Base-by-base conservation (phyloP, 2,797 vertebrate genomes). In the Remorina albescens region DNA sequence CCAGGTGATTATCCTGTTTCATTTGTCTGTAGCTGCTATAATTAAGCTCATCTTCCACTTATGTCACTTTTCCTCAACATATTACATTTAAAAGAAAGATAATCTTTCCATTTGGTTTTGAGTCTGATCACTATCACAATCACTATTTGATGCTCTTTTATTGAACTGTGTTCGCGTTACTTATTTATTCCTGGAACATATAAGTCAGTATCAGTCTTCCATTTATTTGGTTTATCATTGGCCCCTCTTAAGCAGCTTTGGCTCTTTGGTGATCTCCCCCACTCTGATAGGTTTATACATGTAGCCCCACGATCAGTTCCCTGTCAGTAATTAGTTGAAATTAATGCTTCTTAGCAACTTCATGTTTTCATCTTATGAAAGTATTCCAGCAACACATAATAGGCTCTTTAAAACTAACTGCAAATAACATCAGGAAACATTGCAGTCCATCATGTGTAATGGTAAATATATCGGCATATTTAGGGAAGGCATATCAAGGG, bases 401-500 rank as follows among this genome's bases (percentile, higher is more conserved):
- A 15, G n/a, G 78, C 62, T 60, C 59, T 74, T 81, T 74, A 64
- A 73, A 69, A 32, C 12, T 0, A 53, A 61, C 67, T 66, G 30
- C 50, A 71, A 71, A 79, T 70, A 67, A 71, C 61, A 70, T 12
- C 56, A 71, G 37, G 71, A 87, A 76, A 46, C 0, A n/a, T 28
- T 26, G 50, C 51, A 46, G 67, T 16, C 19, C 6, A 8, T 85
- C 59, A 65, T 67, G 49, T 68, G 61, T 68, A 59, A 2, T 49
- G 0, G 47, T 70, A 73, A 81, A 78, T 75, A 57, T 67, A 56
- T 23, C 25, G 2, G 37, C 58, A 73, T 78, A 59, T 74, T 82
- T 77, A 70, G 57, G 49, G n/a, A n/a, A n/a, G n/a, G n/a, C n/a
- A n/a, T n/a, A n/a, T n/a, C 56, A 0, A 70, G 85, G 85, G 70